A percentile compares a stretch with the other conserved stretches of the same genome.
These are phyloP conservation scores for Tragelaphus strepsiceros DNA, from an alignment of 2,113 vertebrate genomes.

Conservation along the genomic window DNA sequence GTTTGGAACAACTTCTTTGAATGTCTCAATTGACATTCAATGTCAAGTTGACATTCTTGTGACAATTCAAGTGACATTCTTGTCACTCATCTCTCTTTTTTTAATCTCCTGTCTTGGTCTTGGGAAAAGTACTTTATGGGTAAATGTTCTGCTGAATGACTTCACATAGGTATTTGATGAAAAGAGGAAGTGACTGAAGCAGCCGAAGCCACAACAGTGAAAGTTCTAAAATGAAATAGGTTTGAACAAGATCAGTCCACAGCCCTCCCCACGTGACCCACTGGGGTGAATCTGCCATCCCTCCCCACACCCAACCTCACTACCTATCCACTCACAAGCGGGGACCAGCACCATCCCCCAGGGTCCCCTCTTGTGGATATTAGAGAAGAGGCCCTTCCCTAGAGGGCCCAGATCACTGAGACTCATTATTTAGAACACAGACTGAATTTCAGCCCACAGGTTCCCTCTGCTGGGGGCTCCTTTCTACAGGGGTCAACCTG, in stretches of 20 bases:
- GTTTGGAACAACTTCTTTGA: neutral
- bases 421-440: neutral
- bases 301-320: neutral
- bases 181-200: neutral
- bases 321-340: neutral
- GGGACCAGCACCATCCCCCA: neutral
- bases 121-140: neutral
- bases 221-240: neutral
- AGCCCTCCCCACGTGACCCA: neutral
- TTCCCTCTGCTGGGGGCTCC: neutral
- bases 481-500: neutral
- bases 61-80: no score
- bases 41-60: no score
- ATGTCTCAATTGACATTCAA: neutral
- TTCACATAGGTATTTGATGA: neutral
- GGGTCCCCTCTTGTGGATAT: neutral
- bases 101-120: neutral
- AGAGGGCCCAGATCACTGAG: neutral
- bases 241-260: neutral
- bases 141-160: neutral
- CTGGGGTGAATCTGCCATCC: neutral
- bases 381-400: neutral
- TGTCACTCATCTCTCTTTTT: neutral
- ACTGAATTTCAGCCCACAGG: neutral
- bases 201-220: neutral